Evolutionary conservation across 2,113 vertebrate species (phyloP).

Genomic region (Recurvirostra avosetta): DNA sequence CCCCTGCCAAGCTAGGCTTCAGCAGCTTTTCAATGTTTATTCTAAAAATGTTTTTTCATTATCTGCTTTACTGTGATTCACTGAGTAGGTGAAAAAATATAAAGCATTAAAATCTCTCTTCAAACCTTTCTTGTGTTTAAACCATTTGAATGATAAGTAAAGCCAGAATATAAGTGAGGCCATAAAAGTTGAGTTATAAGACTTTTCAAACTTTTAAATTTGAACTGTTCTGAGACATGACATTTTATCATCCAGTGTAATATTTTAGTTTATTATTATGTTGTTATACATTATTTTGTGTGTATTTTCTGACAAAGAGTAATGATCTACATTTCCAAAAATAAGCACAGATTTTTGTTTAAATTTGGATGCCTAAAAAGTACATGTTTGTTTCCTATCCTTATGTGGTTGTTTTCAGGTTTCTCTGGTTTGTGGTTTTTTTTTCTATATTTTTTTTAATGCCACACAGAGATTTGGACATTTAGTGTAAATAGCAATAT

Average conservation of each 20-base stretch:
- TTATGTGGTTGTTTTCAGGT: background rate
- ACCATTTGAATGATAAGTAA: background rate
- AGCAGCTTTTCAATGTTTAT: background rate
- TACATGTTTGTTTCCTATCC: background rate
- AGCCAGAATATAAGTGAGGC: background rate
- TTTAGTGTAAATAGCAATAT: background rate
- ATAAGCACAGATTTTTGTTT: background rate
- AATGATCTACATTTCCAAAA: background rate
- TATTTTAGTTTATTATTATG: background rate
- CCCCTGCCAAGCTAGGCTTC: background rate
- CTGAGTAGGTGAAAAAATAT: background rate
- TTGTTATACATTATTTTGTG: background rate
- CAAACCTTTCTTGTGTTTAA: background rate
- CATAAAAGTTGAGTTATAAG: background rate
- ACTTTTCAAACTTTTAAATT: background rate
- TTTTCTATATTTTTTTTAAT: background rate
- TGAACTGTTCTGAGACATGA: background rate
- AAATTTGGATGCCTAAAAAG: background rate
- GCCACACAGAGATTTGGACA: background rate
- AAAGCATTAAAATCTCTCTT: background rate
- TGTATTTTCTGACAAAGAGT: background rate
- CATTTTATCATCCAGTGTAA: background rate
- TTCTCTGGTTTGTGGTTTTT: background rate
- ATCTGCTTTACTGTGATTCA: background rate
- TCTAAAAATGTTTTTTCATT: background rate